Evolutionary conservation across 2,113 vertebrate genomes (phyloP).

Genomic region (Shinisaurus crocodilurus): DNA sequence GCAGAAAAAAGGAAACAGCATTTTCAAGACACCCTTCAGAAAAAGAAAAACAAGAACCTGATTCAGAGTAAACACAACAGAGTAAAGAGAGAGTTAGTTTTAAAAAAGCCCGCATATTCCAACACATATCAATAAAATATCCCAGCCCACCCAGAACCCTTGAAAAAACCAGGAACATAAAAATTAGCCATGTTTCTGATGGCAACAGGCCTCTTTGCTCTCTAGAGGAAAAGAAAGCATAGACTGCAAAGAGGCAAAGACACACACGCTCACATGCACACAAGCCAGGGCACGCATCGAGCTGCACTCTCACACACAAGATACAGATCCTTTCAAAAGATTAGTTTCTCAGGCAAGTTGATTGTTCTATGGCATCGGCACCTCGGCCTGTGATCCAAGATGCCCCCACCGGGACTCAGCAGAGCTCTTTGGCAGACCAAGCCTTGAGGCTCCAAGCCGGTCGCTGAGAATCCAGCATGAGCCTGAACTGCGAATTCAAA

Average conservation of each 20-base stretch:
- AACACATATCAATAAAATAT: conserved; percentile 60
- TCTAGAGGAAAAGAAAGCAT: background rate
- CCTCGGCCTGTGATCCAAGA: background rate
- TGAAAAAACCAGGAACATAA: conserved; percentile 64
- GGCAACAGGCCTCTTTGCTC: conserved; percentile 27
- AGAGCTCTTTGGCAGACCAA: background rate
- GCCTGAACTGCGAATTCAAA: background rate
- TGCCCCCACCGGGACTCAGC: background rate
- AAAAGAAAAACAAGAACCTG: conserved; percentile 20
- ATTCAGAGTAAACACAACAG: background rate
- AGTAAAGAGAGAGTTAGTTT: conserved; percentile 31
- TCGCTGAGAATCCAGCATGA: background rate
- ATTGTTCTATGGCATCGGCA: background rate
- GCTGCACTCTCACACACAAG: background rate
- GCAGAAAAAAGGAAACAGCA: conserved; percentile 19
- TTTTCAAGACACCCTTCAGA: background rate
- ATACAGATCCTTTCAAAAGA: background rate
- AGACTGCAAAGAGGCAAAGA: conserved; percentile 11
- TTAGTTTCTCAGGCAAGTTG: fast-evolving
- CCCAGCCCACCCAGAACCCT: conserved; percentile 40
- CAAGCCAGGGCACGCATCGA: background rate
- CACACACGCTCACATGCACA: background rate
- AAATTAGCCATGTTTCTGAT: conserved; percentile 47
- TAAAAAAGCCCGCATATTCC: conserved; percentile 68
- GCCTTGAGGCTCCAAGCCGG: background rate